phyloP scores from a whole-genome alignment of 1,140 invertebrate genomes.

The Drosophila kikkawai region DNA sequence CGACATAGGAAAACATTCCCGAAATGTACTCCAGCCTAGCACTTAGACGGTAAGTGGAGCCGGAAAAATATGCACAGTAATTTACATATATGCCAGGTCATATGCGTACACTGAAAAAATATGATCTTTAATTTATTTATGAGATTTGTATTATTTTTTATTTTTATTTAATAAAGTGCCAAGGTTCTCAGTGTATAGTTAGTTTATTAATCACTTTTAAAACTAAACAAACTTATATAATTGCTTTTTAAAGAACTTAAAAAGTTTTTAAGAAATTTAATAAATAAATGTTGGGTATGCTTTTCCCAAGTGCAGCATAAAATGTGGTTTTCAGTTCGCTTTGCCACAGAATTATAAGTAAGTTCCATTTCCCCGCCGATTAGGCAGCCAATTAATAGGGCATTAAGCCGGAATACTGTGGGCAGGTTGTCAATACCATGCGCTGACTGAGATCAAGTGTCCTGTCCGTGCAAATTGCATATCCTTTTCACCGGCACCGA shows the following conservation, averaged over 20 bases:
- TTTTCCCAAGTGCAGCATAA: background rate
- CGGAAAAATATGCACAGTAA: constrained; percentile 36
- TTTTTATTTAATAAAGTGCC: background rate
- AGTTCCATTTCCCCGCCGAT: background rate
- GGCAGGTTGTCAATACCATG: constrained; percentile 27
- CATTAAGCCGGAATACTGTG: constrained; percentile 45
- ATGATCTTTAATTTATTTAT: background rate
- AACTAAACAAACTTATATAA: too few species aligned
- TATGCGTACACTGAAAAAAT: constrained; percentile 2
- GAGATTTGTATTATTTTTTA: too few species aligned
- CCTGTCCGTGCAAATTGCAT: constrained; percentile 64
- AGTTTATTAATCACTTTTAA: background rate
- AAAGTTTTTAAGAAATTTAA: background rate
- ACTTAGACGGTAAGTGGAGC: constrained; percentile 29
- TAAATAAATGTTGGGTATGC: background rate
- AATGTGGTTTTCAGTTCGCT: background rate
- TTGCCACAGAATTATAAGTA: background rate
- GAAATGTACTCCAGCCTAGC: constrained; percentile 38
- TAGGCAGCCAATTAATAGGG: constrained; percentile 65
- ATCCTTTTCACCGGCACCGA: constrained; percentile 46
- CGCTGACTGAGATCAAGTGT: constrained; percentile 49
- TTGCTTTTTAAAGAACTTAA: background rate
- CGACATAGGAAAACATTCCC: constrained; percentile 33
- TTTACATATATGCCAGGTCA: constrained; percentile 19
- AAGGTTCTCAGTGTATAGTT: background rate